These are phyloP conservation scores for Sander lucioperca DNA, from an alignment of 2,113 vertebrate species.

Conservation along the genomic window DNA sequence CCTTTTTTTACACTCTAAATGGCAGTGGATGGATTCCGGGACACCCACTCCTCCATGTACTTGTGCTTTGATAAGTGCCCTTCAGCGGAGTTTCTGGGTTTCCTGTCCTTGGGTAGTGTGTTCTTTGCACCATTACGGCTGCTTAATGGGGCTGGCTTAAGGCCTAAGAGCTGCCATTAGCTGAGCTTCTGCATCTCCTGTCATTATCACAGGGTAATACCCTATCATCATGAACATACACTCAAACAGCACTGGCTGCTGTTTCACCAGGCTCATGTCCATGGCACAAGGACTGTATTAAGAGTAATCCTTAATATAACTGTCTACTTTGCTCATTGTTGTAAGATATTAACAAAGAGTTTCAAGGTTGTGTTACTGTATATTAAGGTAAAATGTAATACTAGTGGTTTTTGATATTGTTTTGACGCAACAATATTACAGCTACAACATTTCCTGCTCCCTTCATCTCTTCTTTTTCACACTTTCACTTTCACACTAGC, in stretches of 20 bases:
- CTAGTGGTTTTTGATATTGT: background rate
- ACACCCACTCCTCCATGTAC: constrained; percentile 35
- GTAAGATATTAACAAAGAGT: background rate
- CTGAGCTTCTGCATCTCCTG: constrained; percentile 45
- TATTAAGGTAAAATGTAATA: too few species aligned
- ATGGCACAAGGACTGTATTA: background rate
- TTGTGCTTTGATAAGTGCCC: constrained; percentile 51
- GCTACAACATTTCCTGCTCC: background rate
- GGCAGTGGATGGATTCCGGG: constrained; percentile 40
- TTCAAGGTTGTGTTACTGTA: background rate
- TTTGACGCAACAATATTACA: background rate
- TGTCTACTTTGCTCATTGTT: background rate
- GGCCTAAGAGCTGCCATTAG: constrained; percentile 63
- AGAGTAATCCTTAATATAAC: background rate
- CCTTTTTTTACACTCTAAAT: background rate
- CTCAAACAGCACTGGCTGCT: background rate
- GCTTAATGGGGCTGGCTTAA: constrained; percentile 53
- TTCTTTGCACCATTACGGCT: constrained; percentile 60
- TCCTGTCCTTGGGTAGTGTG: constrained; percentile 36
- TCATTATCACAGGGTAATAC: constrained; percentile 41
- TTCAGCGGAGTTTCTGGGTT: constrained; percentile 47
- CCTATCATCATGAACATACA: constrained; percentile 20
- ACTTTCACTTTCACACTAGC: background rate
- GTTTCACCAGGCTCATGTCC: background rate
- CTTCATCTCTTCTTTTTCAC: background rate